Evolutionary conservation across 2,888 invertebrate genomes (phyloP), one percentile per base, ranked within the genome.

Genomic region (Cheilosia pagana): DNA sequence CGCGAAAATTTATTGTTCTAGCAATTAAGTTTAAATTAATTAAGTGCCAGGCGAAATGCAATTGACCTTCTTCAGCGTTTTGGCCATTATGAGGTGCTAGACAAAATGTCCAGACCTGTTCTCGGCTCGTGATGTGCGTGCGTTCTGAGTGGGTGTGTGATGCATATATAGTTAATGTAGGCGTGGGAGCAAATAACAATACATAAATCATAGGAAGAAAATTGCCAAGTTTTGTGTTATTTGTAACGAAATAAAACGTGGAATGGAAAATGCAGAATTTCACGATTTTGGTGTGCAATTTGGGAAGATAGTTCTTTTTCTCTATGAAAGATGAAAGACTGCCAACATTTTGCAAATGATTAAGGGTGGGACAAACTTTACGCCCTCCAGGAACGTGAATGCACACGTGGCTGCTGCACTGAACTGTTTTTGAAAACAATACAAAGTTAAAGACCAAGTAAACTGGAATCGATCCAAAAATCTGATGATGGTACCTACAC

Each of bases 51-150:
- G 87, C 87, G 86, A 90, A 90, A 88, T 89, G 89, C 89, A 90
- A 89, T 89, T 89, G 90, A 90, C 90, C 90, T 89, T 90, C 90
- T 82, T 87, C 83, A 81, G 86, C 31, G 39, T 31, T 31, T 35
- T 76, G 35, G 52, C 60, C 55, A 55, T 62, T 62, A 68, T 63
- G 78, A 81, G 87, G 86, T 81, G 87, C 75, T 87, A 89, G 89
- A 89, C 89, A 88, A 87, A 81, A 68, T 89, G 87, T 87, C 89
- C 89, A 88, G 87, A 81, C 50, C 57, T 76, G 68, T 65, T 41
- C 45, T 71, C 68, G 53, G 62, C 4, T 48, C 48, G 48, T 78
- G 72, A 12, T 41, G 48, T 67, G 53, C 35, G 35, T 35, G 35
- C 35, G 35, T 12, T 10, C 12, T 12, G 57, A 35, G 45, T 45